Base-by-base conservation (phyloP, 2,797 vertebrate genomes). In the Typhlichthys subterraneus region DNA sequence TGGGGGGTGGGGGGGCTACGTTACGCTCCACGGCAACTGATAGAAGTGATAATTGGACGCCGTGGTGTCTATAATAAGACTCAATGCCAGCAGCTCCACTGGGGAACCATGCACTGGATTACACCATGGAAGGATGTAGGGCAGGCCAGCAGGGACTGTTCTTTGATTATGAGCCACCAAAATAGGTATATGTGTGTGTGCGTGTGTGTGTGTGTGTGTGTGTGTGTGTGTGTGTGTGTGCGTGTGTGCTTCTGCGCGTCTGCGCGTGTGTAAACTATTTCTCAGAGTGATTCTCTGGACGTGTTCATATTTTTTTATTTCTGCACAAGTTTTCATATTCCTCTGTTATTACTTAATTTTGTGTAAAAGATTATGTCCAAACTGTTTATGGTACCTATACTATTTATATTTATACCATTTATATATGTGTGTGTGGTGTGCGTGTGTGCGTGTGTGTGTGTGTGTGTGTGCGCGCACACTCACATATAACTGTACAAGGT, bases 91-190 rank as follows among this genome's bases (percentile, higher is more conserved):
- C 57, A 80, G 76, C 71, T 86, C 83, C 87, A 51, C 79, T 81
- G 73, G 90, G 89, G 85, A 85, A 62, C 7, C 9, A 69, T 78
- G 85, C 68, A 81, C 87, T 87, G 83, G 85, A 90, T 90, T 91
- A 90, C 89, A 87, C 88, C 75, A 76, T 77, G 79, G 77, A 81
- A 84, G 75, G 85, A 93, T 91, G 86, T 90, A 86, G 92, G 87
- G 74, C 90, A 87, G 79, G 77, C 70, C 90, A 82, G 58, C 68
- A 65, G 90, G 89, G 92, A 92, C 87, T 83, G 47, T 84, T 67
- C 86, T 91, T 92, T 93, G 89, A 92, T 91, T 93, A 91, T 91
- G 83, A 86, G 81, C 86, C 83, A 87, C 84, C 70, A 79, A 87
- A 89, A 90, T 88, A 90, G 87, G 87, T 88, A 66, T 58, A 58